Conservation (phyloP, 2,797 vertebrate genomes). For the Ibycter americanus region DNA sequence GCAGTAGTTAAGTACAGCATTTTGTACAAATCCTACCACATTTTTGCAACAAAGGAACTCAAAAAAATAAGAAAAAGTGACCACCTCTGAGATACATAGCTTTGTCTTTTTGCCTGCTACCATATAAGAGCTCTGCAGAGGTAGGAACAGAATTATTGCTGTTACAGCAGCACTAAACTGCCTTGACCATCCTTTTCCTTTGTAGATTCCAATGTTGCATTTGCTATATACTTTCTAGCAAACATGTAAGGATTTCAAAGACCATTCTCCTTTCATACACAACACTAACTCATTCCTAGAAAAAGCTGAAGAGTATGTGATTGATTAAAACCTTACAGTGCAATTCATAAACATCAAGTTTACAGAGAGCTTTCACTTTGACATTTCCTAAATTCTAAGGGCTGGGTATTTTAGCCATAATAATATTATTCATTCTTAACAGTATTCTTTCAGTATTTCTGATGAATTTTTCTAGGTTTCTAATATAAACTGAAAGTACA, state of each 20-base stretch:
- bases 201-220: rapidly evolving
- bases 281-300: background rate
- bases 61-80: background rate
- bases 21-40: background rate
- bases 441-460: background rate
- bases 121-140: background rate
- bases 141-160: background rate
- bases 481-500: background rate
- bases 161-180: background rate
- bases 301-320: background rate
- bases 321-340: background rate
- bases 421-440: background rate
- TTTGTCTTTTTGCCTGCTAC: background rate
- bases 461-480: background rate
- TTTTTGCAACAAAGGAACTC: background rate
- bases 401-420: background rate
- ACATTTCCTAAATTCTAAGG: background rate
- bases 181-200: background rate
- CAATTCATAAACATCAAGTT: background rate
- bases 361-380: background rate
- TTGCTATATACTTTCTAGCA: background rate
- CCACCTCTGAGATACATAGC: background rate
- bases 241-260: background rate
- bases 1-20: background rate
- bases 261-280: background rate